Conservation (phyloP, 1,140 invertebrate genomes). For the Drosophila kikkawai region DNA sequence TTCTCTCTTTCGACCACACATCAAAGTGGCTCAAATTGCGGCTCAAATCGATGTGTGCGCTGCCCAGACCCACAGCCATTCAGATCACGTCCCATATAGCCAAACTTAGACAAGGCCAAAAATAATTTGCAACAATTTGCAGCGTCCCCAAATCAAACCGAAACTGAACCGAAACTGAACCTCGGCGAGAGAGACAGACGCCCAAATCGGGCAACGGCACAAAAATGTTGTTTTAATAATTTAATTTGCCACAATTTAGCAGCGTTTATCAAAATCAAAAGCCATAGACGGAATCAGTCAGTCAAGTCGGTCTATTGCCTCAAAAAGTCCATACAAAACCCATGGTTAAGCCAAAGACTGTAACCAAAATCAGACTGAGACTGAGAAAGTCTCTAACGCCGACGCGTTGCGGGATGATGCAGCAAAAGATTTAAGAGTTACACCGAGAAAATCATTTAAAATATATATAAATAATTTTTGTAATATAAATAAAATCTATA, state of each 20-base stretch:
- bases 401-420: conserved; percentile 61
- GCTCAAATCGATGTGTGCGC: conserved; percentile 45
- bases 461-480: too few relatives aligned
- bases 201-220: conserved; percentile 50
- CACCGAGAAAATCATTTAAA: background rate
- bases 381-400: conserved; percentile 50
- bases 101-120: conserved; percentile 82
- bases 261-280: conserved; percentile 82
- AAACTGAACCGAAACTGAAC: conserved; percentile 27
- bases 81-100: conserved; percentile 50
- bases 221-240: conserved; percentile 83
- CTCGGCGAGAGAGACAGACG: conserved; percentile 14
- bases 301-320: conserved; percentile 44
- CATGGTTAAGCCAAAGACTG: conserved; percentile 21
- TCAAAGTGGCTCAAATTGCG: conserved; percentile 58
- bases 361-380: conserved; percentile 25
- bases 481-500: too few relatives aligned
- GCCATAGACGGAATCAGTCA: conserved; percentile 66
- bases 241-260: conserved; percentile 85
- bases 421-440: conserved; percentile 42
- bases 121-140: conserved; percentile 81
- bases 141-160: conserved; percentile 50
- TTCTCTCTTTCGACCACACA: conserved; percentile 54
- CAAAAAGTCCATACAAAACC: conserved; percentile 21
- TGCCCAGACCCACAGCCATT: conserved; percentile 41